Evolutionary conservation across 2,797 vertebrate genomes (phyloP).

Genomic region (Microctenopoma stevenorrisi): DNA sequence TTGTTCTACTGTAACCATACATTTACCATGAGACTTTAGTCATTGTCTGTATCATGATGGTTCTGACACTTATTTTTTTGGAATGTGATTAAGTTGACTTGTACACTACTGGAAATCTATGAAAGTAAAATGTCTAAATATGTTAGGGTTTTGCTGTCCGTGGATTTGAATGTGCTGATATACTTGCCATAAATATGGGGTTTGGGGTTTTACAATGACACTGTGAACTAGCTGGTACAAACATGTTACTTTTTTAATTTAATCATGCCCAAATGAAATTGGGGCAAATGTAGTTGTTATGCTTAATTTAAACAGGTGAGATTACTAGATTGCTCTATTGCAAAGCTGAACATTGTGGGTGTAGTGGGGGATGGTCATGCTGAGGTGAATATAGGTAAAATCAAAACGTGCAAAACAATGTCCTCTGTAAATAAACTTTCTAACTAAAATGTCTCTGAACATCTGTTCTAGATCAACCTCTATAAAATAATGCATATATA

Average conservation of each 20-base stretch:
- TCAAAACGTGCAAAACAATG: conserved; percentile 54
- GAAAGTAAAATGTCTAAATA: not conserved
- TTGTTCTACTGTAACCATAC: conserved; percentile 11
- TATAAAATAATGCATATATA: conserved; percentile 40
- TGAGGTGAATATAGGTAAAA: conserved; percentile 64
- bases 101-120: conserved; percentile 28
- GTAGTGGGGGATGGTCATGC: conserved; percentile 56
- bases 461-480: conserved; percentile 47
- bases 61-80: conserved; percentile 48
- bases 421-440: conserved; percentile 80
- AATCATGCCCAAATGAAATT: conserved; percentile 30
- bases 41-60: conserved; percentile 15
- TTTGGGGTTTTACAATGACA: conserved; percentile 71
- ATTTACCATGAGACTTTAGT: conserved; percentile 10
- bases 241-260: conserved; percentile 60
- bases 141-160: conserved; percentile 30
- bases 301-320: conserved; percentile 63
- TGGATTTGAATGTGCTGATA: conserved; percentile 72
- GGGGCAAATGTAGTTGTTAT: conserved; percentile 33
- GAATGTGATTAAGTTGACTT: conserved; percentile 46
- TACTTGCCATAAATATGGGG: conserved; percentile 72
- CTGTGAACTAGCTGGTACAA: conserved; percentile 82
- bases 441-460: conserved; percentile 26
- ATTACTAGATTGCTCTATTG: conserved; percentile 31
- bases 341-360: conserved; percentile 35